Conservation (phyloP, 2,113 vertebrate genomes). For the Zosterops hypoxanthus region DNA sequence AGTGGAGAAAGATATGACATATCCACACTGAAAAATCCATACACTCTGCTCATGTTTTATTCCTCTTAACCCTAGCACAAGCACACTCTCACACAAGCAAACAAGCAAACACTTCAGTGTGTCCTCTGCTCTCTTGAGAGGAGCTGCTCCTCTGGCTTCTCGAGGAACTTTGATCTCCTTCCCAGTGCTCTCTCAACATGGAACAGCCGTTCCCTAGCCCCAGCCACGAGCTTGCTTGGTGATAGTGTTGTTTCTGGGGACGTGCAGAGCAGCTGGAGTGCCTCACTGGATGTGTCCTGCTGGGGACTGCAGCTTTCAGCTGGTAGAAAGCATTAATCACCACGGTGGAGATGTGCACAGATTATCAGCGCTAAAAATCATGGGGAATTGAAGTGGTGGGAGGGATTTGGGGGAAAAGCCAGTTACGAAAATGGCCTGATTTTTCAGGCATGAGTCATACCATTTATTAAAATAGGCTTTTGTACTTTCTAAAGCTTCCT, state of each 20-base stretch:
- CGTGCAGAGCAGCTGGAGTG: background rate
- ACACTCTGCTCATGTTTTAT: background rate
- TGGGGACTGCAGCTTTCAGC: background rate
- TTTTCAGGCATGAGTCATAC: slow-evolving; percentile 53
- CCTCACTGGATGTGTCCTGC: background rate
- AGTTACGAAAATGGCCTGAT: slow-evolving; percentile 47
- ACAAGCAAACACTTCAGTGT: background rate
- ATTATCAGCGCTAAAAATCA: background rate
- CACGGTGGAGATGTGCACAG: background rate
- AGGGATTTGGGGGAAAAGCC: slow-evolving; percentile 15
- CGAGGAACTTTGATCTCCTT: background rate
- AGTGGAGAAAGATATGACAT: background rate
- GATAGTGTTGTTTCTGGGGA: background rate
- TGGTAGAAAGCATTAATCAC: slow-evolving; percentile 1
- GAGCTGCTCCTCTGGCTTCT: background rate
- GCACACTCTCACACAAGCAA: background rate
- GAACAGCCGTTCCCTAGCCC: background rate
- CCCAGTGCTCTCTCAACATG: background rate
- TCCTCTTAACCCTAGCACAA: background rate
- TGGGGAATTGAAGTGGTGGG: background rate
- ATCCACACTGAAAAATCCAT: background rate
- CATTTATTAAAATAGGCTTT: slow-evolving; percentile 41
- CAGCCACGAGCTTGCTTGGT: background rate
- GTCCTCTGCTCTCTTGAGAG: background rate
- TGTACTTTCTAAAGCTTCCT: slow-evolving; percentile 33